Evolutionary conservation across 2,113 vertebrate species (phyloP).

Genomic region (Patagioenas fasciata): DNA sequence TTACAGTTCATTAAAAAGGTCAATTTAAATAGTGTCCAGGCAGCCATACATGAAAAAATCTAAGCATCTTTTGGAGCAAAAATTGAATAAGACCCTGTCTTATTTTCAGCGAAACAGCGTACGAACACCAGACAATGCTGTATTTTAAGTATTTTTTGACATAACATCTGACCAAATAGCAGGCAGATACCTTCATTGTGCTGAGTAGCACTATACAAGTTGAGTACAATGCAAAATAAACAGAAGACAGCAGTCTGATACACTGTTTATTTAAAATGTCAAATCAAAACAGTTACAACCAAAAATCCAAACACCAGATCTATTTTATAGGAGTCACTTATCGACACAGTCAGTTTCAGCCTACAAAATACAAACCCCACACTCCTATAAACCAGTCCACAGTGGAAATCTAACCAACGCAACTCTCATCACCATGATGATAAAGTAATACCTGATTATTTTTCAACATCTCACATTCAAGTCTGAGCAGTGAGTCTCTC

Average conservation of each 20-base stretch:
- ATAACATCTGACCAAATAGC: neutral
- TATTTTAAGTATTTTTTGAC: neutral
- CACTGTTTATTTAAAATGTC: neutral
- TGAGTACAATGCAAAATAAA: neutral
- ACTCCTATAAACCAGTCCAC: neutral
- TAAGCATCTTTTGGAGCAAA: too few relatives aligned
- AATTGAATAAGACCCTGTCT: too few relatives aligned
- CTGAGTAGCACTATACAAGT: neutral
- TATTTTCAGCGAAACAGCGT: too few relatives aligned
- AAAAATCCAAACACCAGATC: neutral
- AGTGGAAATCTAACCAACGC: neutral
- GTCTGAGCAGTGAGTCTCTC: neutral
- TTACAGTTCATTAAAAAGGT: too few relatives aligned
- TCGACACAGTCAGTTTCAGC: neutral
- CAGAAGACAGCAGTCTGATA: neutral
- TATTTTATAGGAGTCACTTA: neutral
- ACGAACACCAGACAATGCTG: neutral
- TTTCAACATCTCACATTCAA: neutral
- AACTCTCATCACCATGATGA: neutral
- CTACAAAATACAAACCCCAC: neutral
- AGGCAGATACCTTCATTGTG: neutral
- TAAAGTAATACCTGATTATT: too few relatives aligned
- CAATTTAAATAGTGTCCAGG: too few relatives aligned
- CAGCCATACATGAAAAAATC: too few relatives aligned
- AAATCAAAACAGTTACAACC: neutral